These are phyloP conservation scores for Casuarius casuarius DNA, from an alignment of 2,113 vertebrate genomes.

Conservation along the genomic window DNA sequence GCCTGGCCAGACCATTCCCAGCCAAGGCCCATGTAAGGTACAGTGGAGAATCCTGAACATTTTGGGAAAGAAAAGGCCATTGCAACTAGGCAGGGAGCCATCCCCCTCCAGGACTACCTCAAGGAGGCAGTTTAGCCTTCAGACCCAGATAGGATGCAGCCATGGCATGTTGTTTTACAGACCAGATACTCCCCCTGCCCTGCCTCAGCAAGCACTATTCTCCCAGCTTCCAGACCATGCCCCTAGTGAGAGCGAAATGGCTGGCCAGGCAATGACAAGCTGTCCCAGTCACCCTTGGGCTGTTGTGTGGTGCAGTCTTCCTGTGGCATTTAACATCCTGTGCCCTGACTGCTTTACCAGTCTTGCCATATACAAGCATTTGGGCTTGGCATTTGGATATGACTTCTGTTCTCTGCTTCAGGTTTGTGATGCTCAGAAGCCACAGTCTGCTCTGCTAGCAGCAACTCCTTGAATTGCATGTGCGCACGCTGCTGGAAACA, in stretches of 20 bases:
- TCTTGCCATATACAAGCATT: background rate
- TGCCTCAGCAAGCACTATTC: background rate
- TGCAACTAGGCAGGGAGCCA: background rate
- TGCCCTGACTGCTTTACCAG: background rate
- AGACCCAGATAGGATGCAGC: background rate
- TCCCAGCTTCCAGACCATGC: background rate
- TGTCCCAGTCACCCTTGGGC: background rate
- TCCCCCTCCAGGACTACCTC: no score
- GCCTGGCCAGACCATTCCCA: no score
- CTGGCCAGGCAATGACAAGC: background rate
- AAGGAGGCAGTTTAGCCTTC: background rate
- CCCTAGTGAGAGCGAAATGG: background rate
- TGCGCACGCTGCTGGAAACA: background rate
- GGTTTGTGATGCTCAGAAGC: background rate
- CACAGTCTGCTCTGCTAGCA: background rate
- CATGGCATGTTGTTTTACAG: background rate
- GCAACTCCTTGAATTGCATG: background rate
- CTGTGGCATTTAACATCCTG: background rate
- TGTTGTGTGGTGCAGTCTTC: background rate
- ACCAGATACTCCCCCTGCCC: background rate
- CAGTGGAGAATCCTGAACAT: no score
- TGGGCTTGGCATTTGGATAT: background rate
- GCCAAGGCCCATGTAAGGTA: no score
- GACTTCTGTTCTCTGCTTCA: background rate
- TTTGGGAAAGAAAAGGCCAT: fast-evolving